Evolutionary conservation across 2,797 vertebrate species (phyloP).

Genomic region (Thalassophryne amazonica): DNA sequence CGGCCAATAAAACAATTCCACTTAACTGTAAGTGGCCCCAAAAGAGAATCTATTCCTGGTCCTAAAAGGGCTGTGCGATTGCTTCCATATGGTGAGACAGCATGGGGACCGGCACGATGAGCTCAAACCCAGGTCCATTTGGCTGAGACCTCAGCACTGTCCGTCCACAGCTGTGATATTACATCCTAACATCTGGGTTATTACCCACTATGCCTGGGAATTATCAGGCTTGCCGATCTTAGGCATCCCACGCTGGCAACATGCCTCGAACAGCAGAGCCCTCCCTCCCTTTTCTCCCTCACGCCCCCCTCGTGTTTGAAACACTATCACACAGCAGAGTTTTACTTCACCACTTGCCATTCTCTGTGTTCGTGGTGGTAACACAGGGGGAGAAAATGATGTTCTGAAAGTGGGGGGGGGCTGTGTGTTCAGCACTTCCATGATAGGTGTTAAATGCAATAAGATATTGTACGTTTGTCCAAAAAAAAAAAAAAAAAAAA

Average conservation of each 20-base stretch:
- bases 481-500: constrained; percentile 53
- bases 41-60: constrained; percentile 93
- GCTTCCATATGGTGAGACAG: constrained; percentile 99
- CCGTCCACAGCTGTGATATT: constrained; percentile 95
- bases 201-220: constrained; percentile 97
- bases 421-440: constrained; percentile 68
- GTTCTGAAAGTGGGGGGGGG: constrained; percentile 59
- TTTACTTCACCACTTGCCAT: constrained; percentile 70
- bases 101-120: constrained; percentile 90
- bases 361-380: constrained; percentile 69
- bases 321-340: constrained; percentile 78
- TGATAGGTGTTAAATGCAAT: constrained; percentile 79
- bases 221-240: constrained; percentile 92
- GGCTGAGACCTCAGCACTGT: constrained; percentile 88
- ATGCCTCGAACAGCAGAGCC: constrained; percentile 67
- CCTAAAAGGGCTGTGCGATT: constrained; percentile 95
- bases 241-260: constrained; percentile 91
- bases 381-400: constrained; percentile 67
- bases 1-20: constrained; percentile 98
- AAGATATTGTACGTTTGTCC: constrained; percentile 66
- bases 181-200: constrained; percentile 99
- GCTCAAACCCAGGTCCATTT: constrained; percentile 88
- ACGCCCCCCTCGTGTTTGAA: constrained; percentile 69
- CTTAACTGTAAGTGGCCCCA: constrained; percentile 96
- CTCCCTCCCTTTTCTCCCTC: constrained; percentile 51